A percentile compares a stretch with the other conserved stretches of the same genome.
Conservation (phyloP, 2,888 invertebrate species). For the Erebia aethiops region DNA sequence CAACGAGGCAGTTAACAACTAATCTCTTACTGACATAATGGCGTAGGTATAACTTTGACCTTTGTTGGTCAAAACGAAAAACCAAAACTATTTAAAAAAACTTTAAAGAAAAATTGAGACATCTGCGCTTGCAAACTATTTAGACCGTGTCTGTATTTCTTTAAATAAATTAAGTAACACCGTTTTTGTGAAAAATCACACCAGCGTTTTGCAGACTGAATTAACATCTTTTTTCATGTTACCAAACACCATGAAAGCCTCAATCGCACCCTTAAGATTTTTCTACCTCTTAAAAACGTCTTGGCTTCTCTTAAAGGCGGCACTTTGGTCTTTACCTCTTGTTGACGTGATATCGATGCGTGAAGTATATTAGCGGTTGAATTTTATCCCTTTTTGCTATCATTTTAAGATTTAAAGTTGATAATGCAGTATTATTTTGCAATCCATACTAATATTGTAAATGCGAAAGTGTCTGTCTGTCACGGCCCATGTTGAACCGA, state of each 20-base stretch:
- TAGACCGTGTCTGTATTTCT: not conserved
- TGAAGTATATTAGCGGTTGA: conserved; percentile 47
- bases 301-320: conserved; percentile 59
- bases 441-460: not conserved
- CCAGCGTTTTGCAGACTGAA: conserved; percentile 51
- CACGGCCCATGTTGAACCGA: too few species aligned
- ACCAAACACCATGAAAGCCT: conserved; percentile 56
- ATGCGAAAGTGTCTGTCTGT: too few species aligned
- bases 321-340: conserved; percentile 56
- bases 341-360: conserved; percentile 61
- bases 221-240: conserved; percentile 52
- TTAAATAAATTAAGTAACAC: conserved; percentile 25
- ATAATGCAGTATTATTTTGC: not conserved
- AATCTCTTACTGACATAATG: too few species aligned
- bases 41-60: too few species aligned
- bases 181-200: conserved; percentile 55
- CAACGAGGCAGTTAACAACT: too few species aligned
- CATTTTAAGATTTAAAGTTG: conserved; percentile 19
- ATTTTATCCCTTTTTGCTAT: not conserved
- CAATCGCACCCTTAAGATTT: conserved; percentile 56
- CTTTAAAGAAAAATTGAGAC: not conserved
- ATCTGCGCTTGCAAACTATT: not conserved
- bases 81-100: not conserved
- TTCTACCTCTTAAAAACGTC: conserved; percentile 37
- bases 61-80: too few species aligned